These are phyloP conservation scores for Eucriotettix oculatus DNA, from an alignment of 2,888 invertebrate genomes.

Conservation along the genomic window DNA sequence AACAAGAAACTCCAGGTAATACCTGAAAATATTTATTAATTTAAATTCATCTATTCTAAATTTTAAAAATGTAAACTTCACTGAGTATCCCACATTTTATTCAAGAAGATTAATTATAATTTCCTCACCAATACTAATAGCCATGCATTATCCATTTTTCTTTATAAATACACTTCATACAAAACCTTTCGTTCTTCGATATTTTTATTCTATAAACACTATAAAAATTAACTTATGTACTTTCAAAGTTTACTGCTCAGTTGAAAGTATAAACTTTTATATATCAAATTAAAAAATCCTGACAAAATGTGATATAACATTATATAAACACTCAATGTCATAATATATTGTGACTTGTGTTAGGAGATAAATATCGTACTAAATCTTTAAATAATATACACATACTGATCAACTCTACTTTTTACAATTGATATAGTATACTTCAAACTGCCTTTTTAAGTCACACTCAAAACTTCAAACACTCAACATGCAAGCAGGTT, in stretches of 20 bases:
- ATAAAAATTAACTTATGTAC: neutral
- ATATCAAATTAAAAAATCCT: neutral
- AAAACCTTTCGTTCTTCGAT: neutral
- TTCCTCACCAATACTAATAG: neutral
- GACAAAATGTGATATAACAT: neutral
- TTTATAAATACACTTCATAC: neutral
- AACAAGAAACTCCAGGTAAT: no score
- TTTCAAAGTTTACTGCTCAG: neutral
- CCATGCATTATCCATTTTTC: neutral
- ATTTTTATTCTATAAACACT: neutral
- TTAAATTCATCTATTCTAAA: neutral
- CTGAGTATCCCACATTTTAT: neutral
- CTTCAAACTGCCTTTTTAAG: neutral
- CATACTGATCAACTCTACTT: neutral
- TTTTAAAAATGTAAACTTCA: neutral
- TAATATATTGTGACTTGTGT: neutral
- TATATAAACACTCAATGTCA: neutral
- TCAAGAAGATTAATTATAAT: neutral
- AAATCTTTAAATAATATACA: neutral
- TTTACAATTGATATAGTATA: neutral
- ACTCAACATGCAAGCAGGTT: constrained; percentile 3
- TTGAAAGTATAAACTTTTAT: neutral
- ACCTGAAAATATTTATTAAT: no score
- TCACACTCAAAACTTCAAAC: constrained; percentile 7
- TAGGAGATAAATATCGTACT: neutral